Conservation (phyloP, 2,113 vertebrate species). For the Epinephelus moara region DNA sequence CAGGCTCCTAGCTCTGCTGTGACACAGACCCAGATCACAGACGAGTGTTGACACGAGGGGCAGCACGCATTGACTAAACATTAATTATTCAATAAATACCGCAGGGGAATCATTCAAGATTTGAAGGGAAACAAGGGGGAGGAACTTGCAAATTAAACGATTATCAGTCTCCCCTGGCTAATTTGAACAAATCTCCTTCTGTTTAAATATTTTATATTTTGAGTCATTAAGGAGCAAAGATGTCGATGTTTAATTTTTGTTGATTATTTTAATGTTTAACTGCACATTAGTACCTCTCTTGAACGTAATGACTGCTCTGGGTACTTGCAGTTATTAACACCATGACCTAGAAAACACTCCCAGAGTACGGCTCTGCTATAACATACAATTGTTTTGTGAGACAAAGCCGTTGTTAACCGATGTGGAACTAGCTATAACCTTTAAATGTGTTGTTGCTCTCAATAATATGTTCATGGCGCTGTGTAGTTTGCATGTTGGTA, state of each 20-base stretch:
- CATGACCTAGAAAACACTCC: not conserved
- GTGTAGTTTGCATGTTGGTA: not conserved
- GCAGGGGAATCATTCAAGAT: not conserved
- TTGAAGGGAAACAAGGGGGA: not conserved
- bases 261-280: slow-evolving; percentile 21
- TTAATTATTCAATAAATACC: not conserved
- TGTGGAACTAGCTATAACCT: not conserved
- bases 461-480: slow-evolving; percentile 10
- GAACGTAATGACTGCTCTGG: not conserved
- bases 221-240: slow-evolving; percentile 2
- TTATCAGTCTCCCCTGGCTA: not conserved
- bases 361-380: not conserved
- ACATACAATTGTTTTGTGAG: not conserved
- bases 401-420: not conserved
- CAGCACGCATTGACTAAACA: not conserved
- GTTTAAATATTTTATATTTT: not conserved
- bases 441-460: not conserved
- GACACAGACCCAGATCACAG: not conserved
- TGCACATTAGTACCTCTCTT: slow-evolving; percentile 8
- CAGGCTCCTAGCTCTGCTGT: not conserved
- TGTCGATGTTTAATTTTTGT: not conserved
- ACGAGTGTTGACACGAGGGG: not conserved
- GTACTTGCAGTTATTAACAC: not conserved
- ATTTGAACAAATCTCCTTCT: slow-evolving; percentile 10
- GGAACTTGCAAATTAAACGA: not conserved